A percentile compares a stretch with the other conserved stretches of the same genome.
Conservation (phyloP, 2,888 invertebrate genomes). For the Ennomos erosarius region DNA sequence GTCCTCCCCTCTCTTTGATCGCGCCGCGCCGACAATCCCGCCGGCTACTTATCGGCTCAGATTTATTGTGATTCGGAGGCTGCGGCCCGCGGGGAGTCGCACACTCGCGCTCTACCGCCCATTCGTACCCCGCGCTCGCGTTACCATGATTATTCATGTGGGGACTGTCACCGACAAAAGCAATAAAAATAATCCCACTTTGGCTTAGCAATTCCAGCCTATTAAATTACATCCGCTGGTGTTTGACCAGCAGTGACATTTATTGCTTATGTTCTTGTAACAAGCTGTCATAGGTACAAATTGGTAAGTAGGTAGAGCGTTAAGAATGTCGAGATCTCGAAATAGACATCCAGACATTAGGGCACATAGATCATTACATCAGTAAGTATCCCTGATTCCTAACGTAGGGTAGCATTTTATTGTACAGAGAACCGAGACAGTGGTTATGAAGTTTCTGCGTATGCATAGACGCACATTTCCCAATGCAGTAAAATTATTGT, state of each 20-base stretch:
- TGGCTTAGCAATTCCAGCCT: slow-evolving; percentile 26
- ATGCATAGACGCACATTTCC: no score
- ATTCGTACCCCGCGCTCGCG: slow-evolving; percentile 58
- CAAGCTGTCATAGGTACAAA: background rate
- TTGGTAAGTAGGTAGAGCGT: no score
- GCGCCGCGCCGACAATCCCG: slow-evolving; percentile 81
- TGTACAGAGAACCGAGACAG: no score
- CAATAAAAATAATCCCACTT: slow-evolving; percentile 28
- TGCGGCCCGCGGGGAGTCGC: slow-evolving; percentile 70
- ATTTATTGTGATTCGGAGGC: slow-evolving; percentile 84
- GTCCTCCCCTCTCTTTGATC: slow-evolving; percentile 80
- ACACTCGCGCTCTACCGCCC: slow-evolving; percentile 52
- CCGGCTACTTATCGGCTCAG: slow-evolving; percentile 84
- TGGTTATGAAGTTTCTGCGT: no score
- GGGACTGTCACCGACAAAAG: slow-evolving; percentile 54
- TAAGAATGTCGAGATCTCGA: no score
- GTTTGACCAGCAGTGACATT: slow-evolving; percentile 24
- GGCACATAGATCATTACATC: no score
- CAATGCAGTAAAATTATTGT: no score
- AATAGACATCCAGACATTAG: no score
- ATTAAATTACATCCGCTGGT: slow-evolving; percentile 32
- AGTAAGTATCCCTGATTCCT: no score
- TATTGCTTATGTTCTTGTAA: slow-evolving; percentile 31
- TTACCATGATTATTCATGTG: slow-evolving; percentile 56
- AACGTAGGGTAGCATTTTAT: no score